Conservation (phyloP, 2,888 invertebrate genomes). For the Lycia hirtaria region DNA sequence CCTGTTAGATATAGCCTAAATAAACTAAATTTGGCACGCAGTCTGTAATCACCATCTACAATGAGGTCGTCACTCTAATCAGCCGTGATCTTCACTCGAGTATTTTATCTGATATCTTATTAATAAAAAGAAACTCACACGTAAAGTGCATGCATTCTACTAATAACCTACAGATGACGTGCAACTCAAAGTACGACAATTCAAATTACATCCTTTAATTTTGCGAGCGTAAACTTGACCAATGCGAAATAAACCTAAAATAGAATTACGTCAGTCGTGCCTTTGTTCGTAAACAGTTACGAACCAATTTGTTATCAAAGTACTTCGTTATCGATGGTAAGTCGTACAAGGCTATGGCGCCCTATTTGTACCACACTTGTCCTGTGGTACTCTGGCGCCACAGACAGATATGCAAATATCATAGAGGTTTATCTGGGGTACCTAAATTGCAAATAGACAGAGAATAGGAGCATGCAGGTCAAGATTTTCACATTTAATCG, state of each 20-base stretch:
- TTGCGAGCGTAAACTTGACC: conserved; percentile 18
- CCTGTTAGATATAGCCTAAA: no score
- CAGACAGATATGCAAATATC: conserved; percentile 8
- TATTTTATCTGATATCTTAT: no score
- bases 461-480: no score
- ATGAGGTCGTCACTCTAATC: no score
- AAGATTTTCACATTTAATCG: no score
- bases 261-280: conserved; percentile 30
- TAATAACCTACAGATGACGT: conserved; percentile 3
- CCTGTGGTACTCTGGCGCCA: conserved; percentile 49
- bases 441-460: neutral
- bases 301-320: conserved; percentile 57
- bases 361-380: conserved; percentile 56
- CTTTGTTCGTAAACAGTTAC: conserved; percentile 46
- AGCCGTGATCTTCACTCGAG: no score
- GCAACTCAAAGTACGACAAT: conserved; percentile 2
- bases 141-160: neutral
- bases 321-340: conserved; percentile 69
- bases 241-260: conserved; percentile 21
- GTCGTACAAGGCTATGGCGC: conserved; percentile 75
- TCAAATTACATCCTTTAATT: conserved; percentile 6
- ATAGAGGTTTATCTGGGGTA: neutral
- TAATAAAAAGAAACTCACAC: no score
- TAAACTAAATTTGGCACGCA: no score
- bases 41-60: no score